Percentiles rank a stretch among this genome's conserved stretches.
phyloP scores from a whole-genome alignment of 2,113 vertebrate species.

The Nansenia antarctica region DNA sequence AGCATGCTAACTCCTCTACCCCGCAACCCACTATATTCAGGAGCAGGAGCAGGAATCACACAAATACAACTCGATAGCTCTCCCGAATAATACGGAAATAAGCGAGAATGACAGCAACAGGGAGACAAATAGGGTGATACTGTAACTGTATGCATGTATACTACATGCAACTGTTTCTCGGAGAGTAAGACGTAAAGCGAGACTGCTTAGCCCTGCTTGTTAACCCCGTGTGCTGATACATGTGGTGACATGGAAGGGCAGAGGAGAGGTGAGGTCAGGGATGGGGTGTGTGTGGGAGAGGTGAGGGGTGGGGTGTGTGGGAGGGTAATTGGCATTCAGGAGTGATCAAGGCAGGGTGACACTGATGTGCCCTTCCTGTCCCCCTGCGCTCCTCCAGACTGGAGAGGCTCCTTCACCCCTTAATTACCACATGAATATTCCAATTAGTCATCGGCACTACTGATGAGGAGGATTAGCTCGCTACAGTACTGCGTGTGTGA shows the following conservation, averaged over 20 bases:
- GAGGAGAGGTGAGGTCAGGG: conserved; percentile 26
- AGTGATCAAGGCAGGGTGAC: conserved; percentile 71
- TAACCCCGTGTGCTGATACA: conserved; percentile 32
- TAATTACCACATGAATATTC: conserved; percentile 88
- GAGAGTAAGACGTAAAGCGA: not conserved
- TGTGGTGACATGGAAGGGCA: conserved; percentile 17
- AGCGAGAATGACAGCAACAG: too few relatives aligned
- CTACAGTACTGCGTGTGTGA: conserved; percentile 3
- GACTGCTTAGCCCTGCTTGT: conserved; percentile 24
- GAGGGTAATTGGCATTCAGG: conserved; percentile 69
- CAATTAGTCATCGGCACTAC: conserved; percentile 77
- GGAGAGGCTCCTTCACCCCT: conserved; percentile 74
- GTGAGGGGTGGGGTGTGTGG: conserved; percentile 25
- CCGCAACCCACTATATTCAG: not conserved
- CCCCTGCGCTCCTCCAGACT: conserved; percentile 69
- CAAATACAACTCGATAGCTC: too few relatives aligned
- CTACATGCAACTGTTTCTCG: not conserved
- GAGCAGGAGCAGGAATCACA: too few relatives aligned
- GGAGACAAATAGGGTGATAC: too few relatives aligned
- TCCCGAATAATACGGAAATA: too few relatives aligned
- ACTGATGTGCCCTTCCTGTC: conserved; percentile 65
- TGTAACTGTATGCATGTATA: not conserved
- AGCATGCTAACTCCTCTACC: not conserved
- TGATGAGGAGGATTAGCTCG: conserved; percentile 73
- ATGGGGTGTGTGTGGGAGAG: too few relatives aligned